phyloP scores from a whole-genome alignment of 2,797 vertebrate genomes.

The Oreochromis mossambicus region DNA sequence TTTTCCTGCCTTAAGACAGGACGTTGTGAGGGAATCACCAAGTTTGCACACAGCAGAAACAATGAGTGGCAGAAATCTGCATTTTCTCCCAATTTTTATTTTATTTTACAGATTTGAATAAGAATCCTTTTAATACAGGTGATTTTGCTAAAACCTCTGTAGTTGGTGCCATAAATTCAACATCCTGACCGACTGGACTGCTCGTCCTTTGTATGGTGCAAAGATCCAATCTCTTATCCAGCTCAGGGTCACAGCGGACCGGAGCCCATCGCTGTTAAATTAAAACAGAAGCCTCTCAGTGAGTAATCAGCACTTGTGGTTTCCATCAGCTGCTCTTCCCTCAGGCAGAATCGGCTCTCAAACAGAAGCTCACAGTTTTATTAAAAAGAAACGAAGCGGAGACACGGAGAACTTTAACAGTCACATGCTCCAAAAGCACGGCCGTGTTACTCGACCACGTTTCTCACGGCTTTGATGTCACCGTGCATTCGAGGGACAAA shows the following conservation, averaged over 20 bases:
- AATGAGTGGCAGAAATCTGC: neutral
- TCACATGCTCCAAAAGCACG: neutral
- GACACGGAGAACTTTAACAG: fast-evolving
- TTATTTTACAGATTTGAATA: neutral
- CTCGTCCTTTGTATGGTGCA: neutral
- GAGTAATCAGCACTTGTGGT: neutral
- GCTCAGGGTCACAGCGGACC: neutral
- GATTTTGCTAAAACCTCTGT: neutral
- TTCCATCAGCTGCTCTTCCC: neutral
- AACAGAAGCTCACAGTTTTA: neutral
- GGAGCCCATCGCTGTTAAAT: neutral
- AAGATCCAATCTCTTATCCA: fast-evolving
- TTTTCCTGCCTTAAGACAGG: neutral
- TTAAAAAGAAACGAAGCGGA: fast-evolving
- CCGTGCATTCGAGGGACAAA: neutral
- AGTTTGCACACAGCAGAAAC: neutral
- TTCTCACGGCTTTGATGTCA: neutral
- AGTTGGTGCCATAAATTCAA: neutral
- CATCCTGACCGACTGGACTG: neutral
- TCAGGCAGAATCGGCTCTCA: neutral
- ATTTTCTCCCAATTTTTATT: neutral
- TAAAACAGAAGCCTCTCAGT: neutral
- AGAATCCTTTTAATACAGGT: neutral
- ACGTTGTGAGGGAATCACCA: fast-evolving
- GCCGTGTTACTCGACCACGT: neutral